phyloP scores from a whole-genome alignment of 2,113 vertebrate species.

The Uropsilus gracilis region DNA sequence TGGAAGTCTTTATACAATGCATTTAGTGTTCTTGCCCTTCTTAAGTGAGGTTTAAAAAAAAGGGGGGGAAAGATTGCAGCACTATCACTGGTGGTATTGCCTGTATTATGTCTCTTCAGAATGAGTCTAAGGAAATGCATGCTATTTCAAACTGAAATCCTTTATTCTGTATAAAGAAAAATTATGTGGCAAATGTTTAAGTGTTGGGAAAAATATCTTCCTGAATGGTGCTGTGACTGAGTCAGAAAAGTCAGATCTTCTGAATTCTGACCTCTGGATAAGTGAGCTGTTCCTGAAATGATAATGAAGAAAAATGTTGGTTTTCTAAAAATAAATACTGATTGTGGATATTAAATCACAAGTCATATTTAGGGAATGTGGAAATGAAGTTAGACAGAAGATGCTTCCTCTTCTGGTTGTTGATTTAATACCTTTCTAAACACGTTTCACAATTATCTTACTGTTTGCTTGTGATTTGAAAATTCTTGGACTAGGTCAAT shows the following conservation, averaged over 20 bases:
- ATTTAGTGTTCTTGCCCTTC: background rate
- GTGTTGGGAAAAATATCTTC: background rate
- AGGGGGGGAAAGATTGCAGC: background rate
- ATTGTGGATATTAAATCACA: background rate
- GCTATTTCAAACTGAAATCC: background rate
- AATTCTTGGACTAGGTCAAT: background rate
- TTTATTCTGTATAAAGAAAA: background rate
- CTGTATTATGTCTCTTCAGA: background rate
- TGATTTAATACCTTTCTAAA: background rate
- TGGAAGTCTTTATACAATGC: background rate
- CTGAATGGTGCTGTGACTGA: background rate
- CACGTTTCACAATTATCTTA: background rate
- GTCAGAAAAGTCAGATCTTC: background rate
- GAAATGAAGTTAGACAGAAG: background rate
- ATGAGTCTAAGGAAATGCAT: fast-evolving
- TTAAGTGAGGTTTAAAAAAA: background rate
- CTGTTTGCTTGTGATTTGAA: background rate
- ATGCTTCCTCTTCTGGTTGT: background rate
- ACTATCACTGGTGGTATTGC: background rate
- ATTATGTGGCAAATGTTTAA: background rate
- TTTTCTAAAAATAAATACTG: background rate
- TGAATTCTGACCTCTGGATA: background rate
- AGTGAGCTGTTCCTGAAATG: background rate
- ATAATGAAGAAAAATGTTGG: background rate
- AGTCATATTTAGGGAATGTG: background rate